Percentiles rank a stretch among this genome's conserved stretches.
Conservation (phyloP, 2,797 vertebrate genomes). For the Epinephelus coioides region DNA sequence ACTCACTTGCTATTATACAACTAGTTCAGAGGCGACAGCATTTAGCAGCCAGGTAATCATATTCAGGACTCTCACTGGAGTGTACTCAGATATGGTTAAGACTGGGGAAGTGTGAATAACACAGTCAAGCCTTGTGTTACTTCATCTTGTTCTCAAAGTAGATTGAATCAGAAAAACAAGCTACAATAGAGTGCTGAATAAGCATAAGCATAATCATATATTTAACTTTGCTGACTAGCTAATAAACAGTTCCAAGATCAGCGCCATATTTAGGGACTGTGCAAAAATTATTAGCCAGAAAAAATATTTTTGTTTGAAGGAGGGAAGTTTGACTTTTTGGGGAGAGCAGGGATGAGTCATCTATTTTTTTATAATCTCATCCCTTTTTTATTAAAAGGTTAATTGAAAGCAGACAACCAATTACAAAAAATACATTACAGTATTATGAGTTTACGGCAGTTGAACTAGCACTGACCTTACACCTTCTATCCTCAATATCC, state of each 20-base stretch:
- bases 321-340: not conserved
- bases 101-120: slow-evolving; percentile 14
- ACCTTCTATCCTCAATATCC: no score
- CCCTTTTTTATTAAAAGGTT: no score
- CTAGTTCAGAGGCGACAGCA: slow-evolving; percentile 5
- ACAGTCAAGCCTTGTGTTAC: not conserved
- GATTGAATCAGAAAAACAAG: slow-evolving; percentile 19
- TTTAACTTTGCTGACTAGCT: slow-evolving; percentile 5
- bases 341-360: not conserved
- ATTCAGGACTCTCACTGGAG: slow-evolving; percentile 9
- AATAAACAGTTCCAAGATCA: not conserved
- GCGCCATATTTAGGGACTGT: not conserved
- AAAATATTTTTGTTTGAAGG: not conserved
- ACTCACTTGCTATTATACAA: not conserved
- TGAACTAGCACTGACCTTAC: no score
- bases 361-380: no score
- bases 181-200: not conserved
- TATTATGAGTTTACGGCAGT: no score
- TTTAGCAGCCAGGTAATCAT: slow-evolving; percentile 18
- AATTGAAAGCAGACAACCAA: no score
- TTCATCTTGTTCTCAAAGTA: slow-evolving; percentile 23
- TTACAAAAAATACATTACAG: no score
- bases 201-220: not conserved
- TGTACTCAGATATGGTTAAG: not conserved
- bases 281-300: not conserved